These are phyloP conservation scores for Aurelia sp. DNA, from an alignment of 30 jellyfish, hydroid and myxozoan species.

Conservation along the genomic window DNA sequence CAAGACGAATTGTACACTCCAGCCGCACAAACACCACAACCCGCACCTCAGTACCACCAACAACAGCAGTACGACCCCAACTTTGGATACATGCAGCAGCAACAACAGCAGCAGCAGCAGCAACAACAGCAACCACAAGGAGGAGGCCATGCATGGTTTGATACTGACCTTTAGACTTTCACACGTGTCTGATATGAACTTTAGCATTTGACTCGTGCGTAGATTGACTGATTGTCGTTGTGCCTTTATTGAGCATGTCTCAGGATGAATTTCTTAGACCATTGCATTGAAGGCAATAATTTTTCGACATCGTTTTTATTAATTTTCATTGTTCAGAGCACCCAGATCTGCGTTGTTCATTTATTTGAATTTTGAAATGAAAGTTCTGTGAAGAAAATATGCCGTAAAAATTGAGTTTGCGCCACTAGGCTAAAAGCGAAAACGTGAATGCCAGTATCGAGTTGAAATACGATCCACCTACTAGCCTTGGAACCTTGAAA, in stretches of 20 bases:
- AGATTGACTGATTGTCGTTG: slow-evolving; percentile 12
- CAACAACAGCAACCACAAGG: slow-evolving; percentile 78
- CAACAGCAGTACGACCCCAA: slow-evolving; percentile 77
- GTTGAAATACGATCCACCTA: too few species aligned
- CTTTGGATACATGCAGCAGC: slow-evolving; percentile 78
- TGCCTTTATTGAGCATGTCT: background rate
- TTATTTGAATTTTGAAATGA: too few species aligned
- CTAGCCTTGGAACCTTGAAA: too few species aligned
- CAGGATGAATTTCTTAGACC: background rate
- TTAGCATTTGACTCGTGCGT: slow-evolving; percentile 21
- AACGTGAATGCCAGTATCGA: too few species aligned
- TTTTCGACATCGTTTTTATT: slow-evolving; percentile 1
- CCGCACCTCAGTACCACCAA: slow-evolving; percentile 77
- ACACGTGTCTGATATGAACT: slow-evolving; percentile 30
- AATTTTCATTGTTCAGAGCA: background rate
- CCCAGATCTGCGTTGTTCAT: background rate
- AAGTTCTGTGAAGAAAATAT: too few species aligned
- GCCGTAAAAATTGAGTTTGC: too few species aligned
- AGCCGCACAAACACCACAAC: slow-evolving; percentile 79
- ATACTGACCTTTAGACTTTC: slow-evolving; percentile 81
- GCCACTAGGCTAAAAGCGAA: too few species aligned
- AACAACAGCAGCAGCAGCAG: slow-evolving; percentile 72
- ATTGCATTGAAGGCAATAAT: slow-evolving; percentile 3
- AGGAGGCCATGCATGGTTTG: slow-evolving; percentile 98
- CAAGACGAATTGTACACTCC: slow-evolving; percentile 97